Base-by-base conservation (phyloP, 2,888 invertebrate genomes). In the Hedya salicella region DNA sequence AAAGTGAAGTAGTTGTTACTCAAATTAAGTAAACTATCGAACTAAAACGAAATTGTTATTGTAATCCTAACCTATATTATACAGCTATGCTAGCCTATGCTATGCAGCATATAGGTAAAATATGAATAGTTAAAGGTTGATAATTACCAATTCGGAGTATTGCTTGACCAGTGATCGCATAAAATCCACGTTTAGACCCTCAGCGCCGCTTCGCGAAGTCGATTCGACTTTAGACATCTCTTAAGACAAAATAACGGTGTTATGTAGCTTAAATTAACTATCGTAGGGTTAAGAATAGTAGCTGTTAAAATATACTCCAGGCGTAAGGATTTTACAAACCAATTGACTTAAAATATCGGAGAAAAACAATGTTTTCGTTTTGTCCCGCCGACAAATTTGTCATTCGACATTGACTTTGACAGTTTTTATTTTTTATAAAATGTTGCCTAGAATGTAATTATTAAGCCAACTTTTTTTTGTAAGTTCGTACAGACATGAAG, bases 111-210 rank as follows among this genome's bases (percentile, higher is more conserved):
- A 17, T 14, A 6, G 13, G 17, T 4, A 25, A 25, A 4, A 57
- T 44, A 40, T 44, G 14, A 16, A 16, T 36, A 6, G 17, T 1
- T 9, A n/a, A 14, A n/a, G 30, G 9, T 42, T 16, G 66, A 77
- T 68, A 77, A 74, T 84, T 80, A 92, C 93, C 82, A 93, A 75
- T 85, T 92, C 92, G 14, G 91, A 88, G 70, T 92, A 93, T 71
- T 93, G 92, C 69, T 92, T 91, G 25, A 93, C 92, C 62, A 92
- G 80, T 54, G 88, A 91, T n/a, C 92, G 80, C 87, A 91, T 89
- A 71, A 86, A 89, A 71, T 91, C 91, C 46, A 91, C 85, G 71
- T 91, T 91, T 61, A 91, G 75, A 61, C 79, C 78, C 59, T 90
- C 88, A 42, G 78, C 68, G 68, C 71, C 78, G 68, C 73, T 78